Percentiles rank a stretch among this genome's conserved stretches.
These are phyloP conservation scores for Galerucella pusilla DNA, from an alignment of 2,888 invertebrate species.

Conservation along the genomic window DNA sequence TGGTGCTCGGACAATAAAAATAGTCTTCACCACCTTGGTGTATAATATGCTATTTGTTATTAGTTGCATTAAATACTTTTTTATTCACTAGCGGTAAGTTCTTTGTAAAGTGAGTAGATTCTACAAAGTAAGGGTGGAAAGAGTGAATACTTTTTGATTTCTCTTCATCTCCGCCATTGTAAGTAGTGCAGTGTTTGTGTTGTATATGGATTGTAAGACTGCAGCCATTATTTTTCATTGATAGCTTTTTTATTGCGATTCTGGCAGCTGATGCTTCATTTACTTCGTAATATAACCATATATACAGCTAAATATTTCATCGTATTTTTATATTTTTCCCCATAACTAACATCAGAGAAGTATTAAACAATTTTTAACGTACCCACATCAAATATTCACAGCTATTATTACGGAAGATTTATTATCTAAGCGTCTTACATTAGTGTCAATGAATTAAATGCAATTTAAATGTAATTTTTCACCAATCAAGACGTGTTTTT, in stretches of 20 bases:
- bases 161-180: slow-evolving; percentile 6
- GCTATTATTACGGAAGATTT: neutral
- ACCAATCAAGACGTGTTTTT: too few relatives aligned
- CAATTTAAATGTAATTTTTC: too few relatives aligned
- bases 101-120: too few relatives aligned
- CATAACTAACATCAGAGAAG: neutral
- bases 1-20: too few relatives aligned
- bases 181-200: slow-evolving; percentile 7
- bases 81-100: neutral
- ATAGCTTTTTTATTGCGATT: slow-evolving; percentile 13
- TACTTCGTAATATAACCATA: slow-evolving; percentile 7
- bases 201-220: slow-evolving; percentile 3
- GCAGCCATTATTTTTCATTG: slow-evolving; percentile 14
- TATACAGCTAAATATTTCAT: neutral
- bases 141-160: neutral
- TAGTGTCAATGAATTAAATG: too few relatives aligned
- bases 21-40: too few relatives aligned
- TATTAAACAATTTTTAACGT: neutral
- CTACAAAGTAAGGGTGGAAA: too few relatives aligned
- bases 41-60: too few relatives aligned
- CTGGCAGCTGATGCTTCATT: slow-evolving; percentile 21
- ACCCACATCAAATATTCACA: neutral
- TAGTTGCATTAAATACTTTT: neutral
- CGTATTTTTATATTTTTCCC: slow-evolving; percentile 2
- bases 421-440: neutral